These are phyloP conservation scores for Siniperca knerii DNA, from an alignment of 2,113 vertebrate genomes.

Conservation along the genomic window DNA sequence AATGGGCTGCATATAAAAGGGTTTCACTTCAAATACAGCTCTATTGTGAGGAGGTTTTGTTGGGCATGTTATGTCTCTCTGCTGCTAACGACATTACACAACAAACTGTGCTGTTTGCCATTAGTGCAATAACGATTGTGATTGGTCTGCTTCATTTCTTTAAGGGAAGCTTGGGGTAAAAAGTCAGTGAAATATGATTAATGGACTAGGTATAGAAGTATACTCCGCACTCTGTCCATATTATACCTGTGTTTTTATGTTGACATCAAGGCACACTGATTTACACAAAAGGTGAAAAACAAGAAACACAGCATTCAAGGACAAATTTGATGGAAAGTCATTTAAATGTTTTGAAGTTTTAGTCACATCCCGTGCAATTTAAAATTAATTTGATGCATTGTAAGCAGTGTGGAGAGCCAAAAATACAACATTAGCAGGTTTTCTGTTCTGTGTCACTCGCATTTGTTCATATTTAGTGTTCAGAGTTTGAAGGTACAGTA, in stretches of 20 bases:
- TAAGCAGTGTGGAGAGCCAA: slow-evolving; percentile 31
- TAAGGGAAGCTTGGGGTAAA: slow-evolving; percentile 31
- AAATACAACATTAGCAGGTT: slow-evolving; percentile 38
- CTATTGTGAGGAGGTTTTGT: slow-evolving; percentile 52
- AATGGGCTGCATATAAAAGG: slow-evolving; percentile 68
- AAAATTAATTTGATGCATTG: slow-evolving; percentile 60
- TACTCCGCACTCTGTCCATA: neutral
- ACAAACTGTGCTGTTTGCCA: slow-evolving; percentile 48
- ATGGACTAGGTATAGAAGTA: slow-evolving; percentile 35
- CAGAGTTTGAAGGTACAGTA: slow-evolving; percentile 10
- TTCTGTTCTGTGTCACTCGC: neutral
- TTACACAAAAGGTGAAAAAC: slow-evolving; percentile 42
- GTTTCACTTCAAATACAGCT: slow-evolving; percentile 60
- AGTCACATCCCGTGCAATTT: slow-evolving; percentile 50
- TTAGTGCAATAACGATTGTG: slow-evolving; percentile 52
- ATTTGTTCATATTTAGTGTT: slow-evolving; percentile 27
- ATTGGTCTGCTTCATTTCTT: slow-evolving; percentile 34
- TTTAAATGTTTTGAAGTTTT: slow-evolving; percentile 57
- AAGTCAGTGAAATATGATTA: slow-evolving; percentile 49
- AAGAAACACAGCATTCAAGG: slow-evolving; percentile 38
- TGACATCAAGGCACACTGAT: slow-evolving; percentile 1
- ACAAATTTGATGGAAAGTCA: slow-evolving; percentile 50
- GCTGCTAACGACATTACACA: slow-evolving; percentile 54
- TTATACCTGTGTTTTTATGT: slow-evolving; percentile 21
- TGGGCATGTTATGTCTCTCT: slow-evolving; percentile 46